Conservation (phyloP, 2,888 invertebrate species). For the Agrotis puta region DNA sequence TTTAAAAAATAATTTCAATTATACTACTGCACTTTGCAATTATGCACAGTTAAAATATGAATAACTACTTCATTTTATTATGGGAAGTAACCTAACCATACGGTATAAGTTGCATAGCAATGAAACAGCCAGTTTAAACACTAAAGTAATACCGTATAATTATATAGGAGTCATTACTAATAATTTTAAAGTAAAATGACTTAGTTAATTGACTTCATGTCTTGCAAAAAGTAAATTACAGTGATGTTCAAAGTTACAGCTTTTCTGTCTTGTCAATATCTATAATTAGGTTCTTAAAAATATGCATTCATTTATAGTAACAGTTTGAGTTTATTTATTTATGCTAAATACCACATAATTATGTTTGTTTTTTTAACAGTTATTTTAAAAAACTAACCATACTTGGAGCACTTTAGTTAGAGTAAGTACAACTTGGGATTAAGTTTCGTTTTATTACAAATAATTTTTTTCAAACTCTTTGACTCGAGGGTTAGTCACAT, state of each 20-base stretch:
- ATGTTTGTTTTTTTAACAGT: not conserved
- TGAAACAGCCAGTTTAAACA: not conserved
- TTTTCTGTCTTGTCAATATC: constrained; percentile 6
- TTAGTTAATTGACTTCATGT: constrained; percentile 14
- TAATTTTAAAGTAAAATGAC: constrained; percentile 19
- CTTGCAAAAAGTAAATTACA: constrained; percentile 22
- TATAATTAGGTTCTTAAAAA: constrained; percentile 13
- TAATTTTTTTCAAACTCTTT: too few species aligned
- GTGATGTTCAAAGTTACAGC: constrained; percentile 11
- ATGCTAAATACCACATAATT: not conserved
- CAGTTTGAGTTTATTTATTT: not conserved
- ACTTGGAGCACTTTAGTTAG: not conserved
- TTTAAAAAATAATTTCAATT: constrained; percentile 22
- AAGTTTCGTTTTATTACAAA: too few species aligned
- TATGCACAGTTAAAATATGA: not conserved
- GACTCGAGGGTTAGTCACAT: too few species aligned
- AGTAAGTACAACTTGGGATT: too few species aligned
- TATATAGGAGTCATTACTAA: not conserved
- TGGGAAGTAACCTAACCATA: not conserved
- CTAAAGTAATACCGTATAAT: constrained; percentile 25
- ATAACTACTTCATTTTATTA: constrained; percentile 1
- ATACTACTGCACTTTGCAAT: constrained; percentile 3
- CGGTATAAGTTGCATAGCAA: not conserved
- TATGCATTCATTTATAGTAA: not conserved
- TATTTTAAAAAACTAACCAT: not conserved